Percentiles rank a stretch among this genome's conserved stretches.
Conservation (phyloP, 2,797 vertebrate species). For the Paguma larvata region DNA sequence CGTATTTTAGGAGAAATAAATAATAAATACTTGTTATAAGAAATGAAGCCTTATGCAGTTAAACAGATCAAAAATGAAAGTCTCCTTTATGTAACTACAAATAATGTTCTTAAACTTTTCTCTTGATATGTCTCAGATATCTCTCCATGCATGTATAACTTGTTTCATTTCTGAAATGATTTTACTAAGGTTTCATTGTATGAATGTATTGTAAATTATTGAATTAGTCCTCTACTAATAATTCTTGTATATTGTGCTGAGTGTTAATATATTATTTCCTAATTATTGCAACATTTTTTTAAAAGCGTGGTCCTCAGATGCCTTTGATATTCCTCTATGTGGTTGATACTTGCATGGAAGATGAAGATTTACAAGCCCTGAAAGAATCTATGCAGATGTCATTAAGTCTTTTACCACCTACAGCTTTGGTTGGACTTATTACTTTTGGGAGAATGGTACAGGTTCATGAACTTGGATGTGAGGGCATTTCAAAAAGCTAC, state of each 20-base stretch:
- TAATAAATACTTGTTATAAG: conserved; percentile 1
- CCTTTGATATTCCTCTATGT: conserved; percentile 98
- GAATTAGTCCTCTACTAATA: neutral
- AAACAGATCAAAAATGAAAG: conserved; percentile 27
- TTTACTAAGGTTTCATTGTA: conserved; percentile 35
- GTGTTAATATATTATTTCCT: conserved; percentile 21
- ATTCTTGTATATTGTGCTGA: conserved; percentile 31
- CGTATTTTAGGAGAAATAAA: conserved; percentile 58
- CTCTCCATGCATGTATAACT: neutral
- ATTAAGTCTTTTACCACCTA: conserved; percentile 95
- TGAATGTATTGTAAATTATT: conserved; percentile 20
- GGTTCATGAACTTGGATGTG: conserved; percentile 97
- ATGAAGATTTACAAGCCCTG: conserved; percentile 97
- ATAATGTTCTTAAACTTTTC: conserved; percentile 52
- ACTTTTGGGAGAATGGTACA: conserved; percentile 99
- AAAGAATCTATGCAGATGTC: conserved; percentile 99
- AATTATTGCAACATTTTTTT: conserved; percentile 70
- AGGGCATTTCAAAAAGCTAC: conserved; percentile 98
- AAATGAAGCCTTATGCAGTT: neutral
- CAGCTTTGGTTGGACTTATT: conserved; percentile 96
- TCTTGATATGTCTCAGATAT: neutral
- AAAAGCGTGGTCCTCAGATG: conserved; percentile 97
- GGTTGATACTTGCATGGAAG: conserved; percentile 99
- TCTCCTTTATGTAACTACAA: neutral
- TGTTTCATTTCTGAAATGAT: conserved; percentile 42